phyloP scores from a whole-genome alignment of 2,888 invertebrate species.

The Orthosia cruda region DNA sequence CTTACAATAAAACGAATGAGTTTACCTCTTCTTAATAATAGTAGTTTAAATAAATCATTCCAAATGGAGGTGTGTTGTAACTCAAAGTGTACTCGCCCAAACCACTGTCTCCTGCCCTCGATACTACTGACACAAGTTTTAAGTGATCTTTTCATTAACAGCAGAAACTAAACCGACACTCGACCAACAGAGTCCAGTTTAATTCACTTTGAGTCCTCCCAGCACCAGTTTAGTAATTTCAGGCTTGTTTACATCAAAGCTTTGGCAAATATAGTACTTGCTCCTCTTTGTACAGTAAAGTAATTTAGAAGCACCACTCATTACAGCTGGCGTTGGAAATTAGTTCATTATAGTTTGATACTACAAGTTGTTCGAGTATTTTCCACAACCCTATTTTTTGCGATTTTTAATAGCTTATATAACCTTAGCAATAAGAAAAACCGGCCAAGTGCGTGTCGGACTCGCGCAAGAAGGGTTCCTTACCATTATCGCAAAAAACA shows the following conservation, averaged over 20 bases:
- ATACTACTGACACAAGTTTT: constrained; percentile 74
- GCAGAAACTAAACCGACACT: constrained; percentile 72
- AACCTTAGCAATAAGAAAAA: no score
- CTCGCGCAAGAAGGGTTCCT: no score
- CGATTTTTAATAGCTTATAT: no score
- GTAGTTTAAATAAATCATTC: neutral
- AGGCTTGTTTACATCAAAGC: constrained; percentile 68
- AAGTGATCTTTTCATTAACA: constrained; percentile 81
- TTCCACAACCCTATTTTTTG: no score
- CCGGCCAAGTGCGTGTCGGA: no score
- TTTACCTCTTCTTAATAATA: no score
- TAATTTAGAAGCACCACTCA: constrained; percentile 39
- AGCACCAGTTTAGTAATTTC: constrained; percentile 68
- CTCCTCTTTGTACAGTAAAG: constrained; percentile 28
- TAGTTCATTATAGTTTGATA: neutral
- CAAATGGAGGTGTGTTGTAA: neutral
- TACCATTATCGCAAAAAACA: no score
- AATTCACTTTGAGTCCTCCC: constrained; percentile 76
- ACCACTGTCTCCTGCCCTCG: neutral
- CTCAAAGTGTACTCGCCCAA: constrained; percentile 6
- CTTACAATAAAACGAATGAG: neutral
- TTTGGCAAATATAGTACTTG: constrained; percentile 48
- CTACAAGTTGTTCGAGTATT: neutral
- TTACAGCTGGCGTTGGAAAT: neutral
- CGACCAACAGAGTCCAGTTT: no score